Conservation (phyloP, 2,113 vertebrate genomes). For the Pseudopipra pipra region DNA sequence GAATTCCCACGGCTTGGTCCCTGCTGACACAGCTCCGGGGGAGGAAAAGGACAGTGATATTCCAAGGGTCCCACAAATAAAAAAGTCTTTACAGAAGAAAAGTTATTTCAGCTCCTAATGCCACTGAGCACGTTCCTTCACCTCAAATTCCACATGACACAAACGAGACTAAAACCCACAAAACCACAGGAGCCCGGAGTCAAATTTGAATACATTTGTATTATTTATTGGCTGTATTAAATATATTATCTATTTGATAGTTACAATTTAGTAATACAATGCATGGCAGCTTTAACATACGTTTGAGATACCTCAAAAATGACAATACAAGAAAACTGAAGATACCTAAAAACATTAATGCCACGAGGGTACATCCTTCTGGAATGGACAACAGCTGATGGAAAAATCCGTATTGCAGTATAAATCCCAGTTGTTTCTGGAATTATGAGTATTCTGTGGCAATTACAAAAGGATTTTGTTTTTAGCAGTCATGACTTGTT, state of each 20-base stretch:
- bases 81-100: neutral
- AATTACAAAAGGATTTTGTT: neutral
- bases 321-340: constrained; percentile 67
- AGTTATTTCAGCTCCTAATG: neutral
- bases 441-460: neutral
- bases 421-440: neutral
- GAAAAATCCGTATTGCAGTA: neutral
- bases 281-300: constrained; percentile 78
- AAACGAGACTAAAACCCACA: neutral
- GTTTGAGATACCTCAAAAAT: constrained; percentile 69
- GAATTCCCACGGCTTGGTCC: fast-evolving
- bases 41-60: too few relatives aligned
- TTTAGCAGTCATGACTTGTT: constrained; percentile 40
- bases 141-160: fast-evolving
- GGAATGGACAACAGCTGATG: constrained; percentile 71
- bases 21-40: neutral
- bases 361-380: constrained; percentile 65
- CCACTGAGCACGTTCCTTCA: fast-evolving
- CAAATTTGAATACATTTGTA: constrained; percentile 63
- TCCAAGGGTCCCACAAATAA: neutral
- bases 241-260: constrained; percentile 89
- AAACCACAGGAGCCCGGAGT: neutral
- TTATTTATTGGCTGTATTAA: constrained; percentile 85
- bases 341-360: constrained; percentile 68
- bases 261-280: constrained; percentile 86